Evolutionary conservation across 2,797 vertebrate genomes (phyloP), one percentile per base, ranked within the genome.

Genomic region (Aviceda cuculoides): DNA sequence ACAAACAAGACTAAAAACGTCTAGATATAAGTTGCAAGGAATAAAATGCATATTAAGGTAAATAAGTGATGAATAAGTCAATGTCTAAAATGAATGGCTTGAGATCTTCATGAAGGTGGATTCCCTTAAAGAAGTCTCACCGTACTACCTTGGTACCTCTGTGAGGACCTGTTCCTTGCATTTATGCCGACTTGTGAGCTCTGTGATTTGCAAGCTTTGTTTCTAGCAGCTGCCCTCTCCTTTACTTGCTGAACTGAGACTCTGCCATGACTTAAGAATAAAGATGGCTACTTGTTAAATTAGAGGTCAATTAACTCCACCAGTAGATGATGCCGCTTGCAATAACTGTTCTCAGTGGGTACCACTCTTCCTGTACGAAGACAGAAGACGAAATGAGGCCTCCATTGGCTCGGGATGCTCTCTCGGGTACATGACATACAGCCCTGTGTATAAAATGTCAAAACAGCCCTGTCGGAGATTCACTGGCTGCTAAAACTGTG

Each of bases 401-500:
- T 94, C 93, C 10, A 1, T 9, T 86, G 93, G 84, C 82, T 94
- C 58, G 66, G 91, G 92, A 81, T 73, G 70, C 49, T 91, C 92
- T 95, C 95, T 91, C 0, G 90, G 82, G 87, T 91, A 82, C 82
- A 91, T 77, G 91, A 96, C 94, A 96, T 20, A 87, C 75, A 97
- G 91, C 89, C 92, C 84, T 83, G 82, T 0, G 37, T 92, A 83
- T 67, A 88, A 92, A 94, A 95, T 94, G 95, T 96, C 94, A 93
- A 95, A 96, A 96, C 79, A 97, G 92, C 94, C 91, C 93, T 94
- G 92, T 84, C 55, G 10, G 94, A 97, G 95, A 79, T 58, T 91
- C 93, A 63, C 68, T 93, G 92, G 75, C 95, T 96, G 95, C 95
- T 97, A 93, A 88, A 94, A 88, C 93, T 95, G 94, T 75, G 94